Base-by-base conservation (phyloP, 2,113 vertebrate species). In the Ceyx margarethae region DNA sequence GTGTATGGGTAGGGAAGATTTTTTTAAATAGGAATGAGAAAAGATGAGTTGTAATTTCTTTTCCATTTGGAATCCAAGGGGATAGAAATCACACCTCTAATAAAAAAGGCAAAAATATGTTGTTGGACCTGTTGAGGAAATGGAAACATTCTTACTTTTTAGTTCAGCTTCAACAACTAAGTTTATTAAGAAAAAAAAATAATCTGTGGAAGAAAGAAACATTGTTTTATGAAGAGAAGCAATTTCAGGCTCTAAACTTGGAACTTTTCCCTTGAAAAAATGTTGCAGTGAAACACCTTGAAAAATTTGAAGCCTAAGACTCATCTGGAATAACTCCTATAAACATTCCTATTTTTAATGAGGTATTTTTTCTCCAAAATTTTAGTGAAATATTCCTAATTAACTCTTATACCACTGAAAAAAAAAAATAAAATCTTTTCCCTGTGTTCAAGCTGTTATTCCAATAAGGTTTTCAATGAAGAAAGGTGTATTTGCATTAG, bases 171-270 rank as follows among this genome's bases (percentile, higher is more conserved):
- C 62, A 85, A 61, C 58, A 92, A 62, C 81, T 53, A 54, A 95
- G 45, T 67, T 73, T 76, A 81, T 11, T 37, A 37, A 37, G 73
- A 16, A 33, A 46, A 84, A 66, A 57, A 67, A 83, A 37, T 37
- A 73, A 67, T 18, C 26, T 31, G 45, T 50, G 48, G 56, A 91
- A 95, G 74, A 96, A 95, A 94, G 77, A 81, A 79, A 65, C 62
- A 50, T 81, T 93, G 62, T 95, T 87, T 73, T 37, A 37, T 37
- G 37, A 93, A 79, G 68, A 61, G 17, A 93, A 93, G 43, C 71
- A 37, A 18, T 80, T 91, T 87, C 29, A 33, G 65, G 33, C 73
- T 73, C 54, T 78, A 57, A 89, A 73, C 28, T 79, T 92, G 89
- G 92, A 93, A 20, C 7, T 31, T 85, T 67, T 77, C 51, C 50